Conservation (phyloP, 1,140 invertebrate genomes). For the Vanessa atalanta region DNA sequence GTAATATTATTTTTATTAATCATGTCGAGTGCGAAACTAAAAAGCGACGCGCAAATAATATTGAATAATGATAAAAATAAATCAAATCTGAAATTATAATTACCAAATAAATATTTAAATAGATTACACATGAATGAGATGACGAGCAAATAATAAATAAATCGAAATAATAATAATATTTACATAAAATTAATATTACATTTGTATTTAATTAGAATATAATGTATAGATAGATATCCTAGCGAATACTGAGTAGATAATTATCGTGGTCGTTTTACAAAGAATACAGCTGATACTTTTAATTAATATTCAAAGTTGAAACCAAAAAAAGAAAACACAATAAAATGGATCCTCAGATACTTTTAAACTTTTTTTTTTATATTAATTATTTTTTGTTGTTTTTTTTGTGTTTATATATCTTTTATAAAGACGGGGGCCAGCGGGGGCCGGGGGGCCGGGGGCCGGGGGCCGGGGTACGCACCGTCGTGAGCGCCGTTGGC, state of each 20-base stretch:
- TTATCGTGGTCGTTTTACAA: background rate
- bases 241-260: background rate
- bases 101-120: slow-evolving; percentile 34
- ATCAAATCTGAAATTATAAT: slow-evolving; percentile 37
- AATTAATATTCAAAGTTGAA: too few species aligned
- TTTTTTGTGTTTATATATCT: too few species aligned
- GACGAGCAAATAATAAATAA: slow-evolving; percentile 72
- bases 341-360: too few species aligned
- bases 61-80: slow-evolving; percentile 48
- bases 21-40: slow-evolving; percentile 47
- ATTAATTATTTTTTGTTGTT: too few species aligned
- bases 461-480: slow-evolving; percentile 23
- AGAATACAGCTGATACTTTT: background rate
- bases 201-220: background rate
- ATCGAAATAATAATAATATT: slow-evolving; percentile 45
- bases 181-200: slow-evolving; percentile 8
- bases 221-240: background rate
- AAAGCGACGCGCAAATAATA: slow-evolving; percentile 62
- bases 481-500: slow-evolving; percentile 49
- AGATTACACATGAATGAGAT: slow-evolving; percentile 48
- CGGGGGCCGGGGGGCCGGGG: background rate
- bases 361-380: too few species aligned
- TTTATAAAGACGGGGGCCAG: too few species aligned
- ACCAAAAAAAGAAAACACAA: too few species aligned
- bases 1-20: slow-evolving; percentile 8